These are phyloP conservation scores for Corythucha ciliata DNA, from an alignment of 2,888 invertebrate genomes.

Conservation along the genomic window DNA sequence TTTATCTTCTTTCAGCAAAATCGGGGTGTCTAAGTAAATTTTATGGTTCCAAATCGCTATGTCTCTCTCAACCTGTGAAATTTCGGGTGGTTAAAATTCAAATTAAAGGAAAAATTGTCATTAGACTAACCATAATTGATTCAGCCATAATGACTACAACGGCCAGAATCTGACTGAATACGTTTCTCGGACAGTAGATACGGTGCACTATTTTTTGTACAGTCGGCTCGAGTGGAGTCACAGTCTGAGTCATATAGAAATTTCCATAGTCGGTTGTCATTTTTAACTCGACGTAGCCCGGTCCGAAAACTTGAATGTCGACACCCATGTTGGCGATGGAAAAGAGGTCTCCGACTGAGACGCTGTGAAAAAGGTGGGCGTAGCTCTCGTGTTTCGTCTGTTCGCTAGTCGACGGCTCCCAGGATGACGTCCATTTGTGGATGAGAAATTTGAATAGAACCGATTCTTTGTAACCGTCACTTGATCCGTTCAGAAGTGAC, in stretches of 20 bases:
- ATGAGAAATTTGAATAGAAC: slow-evolving; percentile 43
- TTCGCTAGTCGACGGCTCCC: slow-evolving; percentile 45
- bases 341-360: slow-evolving; percentile 46
- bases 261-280: slow-evolving; percentile 52
- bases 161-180: too few species aligned
- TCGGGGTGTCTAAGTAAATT: slow-evolving; percentile 57
- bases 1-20: slow-evolving; percentile 64
- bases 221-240: slow-evolving; percentile 68
- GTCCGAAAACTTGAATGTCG: slow-evolving; percentile 47
- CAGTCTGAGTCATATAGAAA: slow-evolving; percentile 60
- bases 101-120: too few species aligned
- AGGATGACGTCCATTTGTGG: slow-evolving; percentile 55
- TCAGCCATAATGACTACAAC: slow-evolving; percentile 61
- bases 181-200: slow-evolving; percentile 56
- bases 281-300: slow-evolving; percentile 63
- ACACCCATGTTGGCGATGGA: not conserved
- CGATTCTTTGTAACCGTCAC: slow-evolving; percentile 40
- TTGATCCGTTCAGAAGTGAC: slow-evolving; percentile 46
- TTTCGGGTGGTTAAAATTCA: too few species aligned
- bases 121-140: slow-evolving; percentile 51
- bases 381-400: slow-evolving; percentile 53
- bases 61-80: slow-evolving; percentile 79
- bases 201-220: slow-evolving; percentile 66
- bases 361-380: slow-evolving; percentile 54
- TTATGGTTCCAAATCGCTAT: slow-evolving; percentile 82